Conservation (phyloP, 2,888 invertebrate genomes). For the Lochmaea capreae region DNA sequence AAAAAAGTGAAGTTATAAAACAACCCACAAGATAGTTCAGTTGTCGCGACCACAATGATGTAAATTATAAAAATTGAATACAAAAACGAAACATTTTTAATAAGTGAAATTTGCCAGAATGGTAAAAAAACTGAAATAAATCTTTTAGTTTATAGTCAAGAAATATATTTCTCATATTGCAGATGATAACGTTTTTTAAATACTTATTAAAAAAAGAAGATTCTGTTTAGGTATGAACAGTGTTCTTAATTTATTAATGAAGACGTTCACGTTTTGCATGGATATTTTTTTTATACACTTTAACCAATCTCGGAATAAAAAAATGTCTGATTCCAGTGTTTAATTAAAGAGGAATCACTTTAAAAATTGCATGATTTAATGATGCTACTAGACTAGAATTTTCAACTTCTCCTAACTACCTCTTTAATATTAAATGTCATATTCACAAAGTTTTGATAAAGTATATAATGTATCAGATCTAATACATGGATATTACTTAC, state of each 20-base stretch:
- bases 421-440: not conserved
- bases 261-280: not conserved
- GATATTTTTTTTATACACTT: not conserved
- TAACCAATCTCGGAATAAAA: not conserved
- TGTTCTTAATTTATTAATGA: not conserved
- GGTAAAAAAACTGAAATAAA: not conserved
- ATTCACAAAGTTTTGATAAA: not conserved
- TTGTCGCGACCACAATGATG: too few species aligned
- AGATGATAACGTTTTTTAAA: not conserved
- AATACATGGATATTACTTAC: not conserved
- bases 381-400: not conserved
- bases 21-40: too few species aligned
- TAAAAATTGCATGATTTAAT: not conserved
- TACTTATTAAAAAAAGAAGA: not conserved
- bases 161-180: constrained; percentile 3
- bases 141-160: not conserved
- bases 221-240: not conserved
- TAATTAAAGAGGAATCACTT: not conserved
- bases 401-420: not conserved
- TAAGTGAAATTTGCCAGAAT: not conserved
- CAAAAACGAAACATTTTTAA: not conserved
- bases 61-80: too few species aligned
- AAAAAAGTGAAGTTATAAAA: too few species aligned
- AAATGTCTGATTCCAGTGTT: not conserved
- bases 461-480: not conserved